Base-by-base conservation (phyloP, 2,888 invertebrate species). In the Malachius bipustulatus region DNA sequence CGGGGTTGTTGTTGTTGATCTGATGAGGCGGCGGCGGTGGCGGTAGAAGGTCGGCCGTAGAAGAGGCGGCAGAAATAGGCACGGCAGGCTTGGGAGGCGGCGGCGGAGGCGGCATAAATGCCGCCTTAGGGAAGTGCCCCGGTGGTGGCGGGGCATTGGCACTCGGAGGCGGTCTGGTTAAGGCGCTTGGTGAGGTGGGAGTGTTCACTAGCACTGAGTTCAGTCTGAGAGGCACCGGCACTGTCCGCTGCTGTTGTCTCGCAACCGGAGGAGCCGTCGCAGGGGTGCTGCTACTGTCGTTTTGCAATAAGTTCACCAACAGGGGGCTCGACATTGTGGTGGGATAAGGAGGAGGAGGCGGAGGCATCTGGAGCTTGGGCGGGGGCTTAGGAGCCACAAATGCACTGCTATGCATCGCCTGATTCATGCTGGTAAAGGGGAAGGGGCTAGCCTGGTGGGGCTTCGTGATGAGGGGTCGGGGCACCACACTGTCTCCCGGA, bases 391-490 rank as follows among this genome's bases (percentile, higher is more conserved):
- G 26, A 9, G 34, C 26, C 30, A 24, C 14, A 12, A 34, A 15
- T n/a, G 30, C 37, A 16, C 35, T 31, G 52, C 76, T 73, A 54
- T 87, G 85, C 64, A 87, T 80, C 32, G 87, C 84, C 60, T 87
- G 77, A 42, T 87, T 85, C 89, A 90, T 89, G 62, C 88, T 88
- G 53, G 85, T 83, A 60, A 89, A 89, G 27, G 89, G 88, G 64
- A 79, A 89, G 58, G 75, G 70, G 60, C 80, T 65, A 47, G 65
- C 58, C 28, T 45, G 47, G 32, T 45, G 41, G 37, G 46, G 51
- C 38, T 44, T 50, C 36, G 48, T 49, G 35, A 16, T 44, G 41
- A 34, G 45, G 55, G 54, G 45, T 55, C 60, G 57, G 41, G 70
- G 56, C 39, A 64, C 62, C 45, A 63, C 60, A 37, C 58, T 64